Evolutionary conservation across 2,888 invertebrate species (phyloP), one percentile per base, ranked within the genome.

Genomic region (Lissonota sp.): DNA sequence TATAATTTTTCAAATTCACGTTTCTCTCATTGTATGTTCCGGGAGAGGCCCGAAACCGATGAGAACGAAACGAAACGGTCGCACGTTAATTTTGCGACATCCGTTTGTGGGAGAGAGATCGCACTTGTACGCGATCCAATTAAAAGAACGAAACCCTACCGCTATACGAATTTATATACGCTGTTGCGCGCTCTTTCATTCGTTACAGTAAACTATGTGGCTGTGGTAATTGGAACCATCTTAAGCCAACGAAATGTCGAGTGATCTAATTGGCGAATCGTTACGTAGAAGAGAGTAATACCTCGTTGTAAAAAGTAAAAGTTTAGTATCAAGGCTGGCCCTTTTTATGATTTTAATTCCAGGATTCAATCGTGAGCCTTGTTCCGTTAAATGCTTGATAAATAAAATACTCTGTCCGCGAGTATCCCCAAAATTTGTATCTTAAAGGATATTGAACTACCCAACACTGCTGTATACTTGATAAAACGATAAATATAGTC

Each of bases 21-120:
- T 57, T 72, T 80, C 70, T 82, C 63, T 76, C 51, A 60, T 84
- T 51, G 55, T 42, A 70, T 69, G 82, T 84, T 85, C 83, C 83
- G 80, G 76, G 82, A 77, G 70, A 75, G 71, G 46, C 40, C 57
- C 60, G 76, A 78, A 55, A 26, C 3, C 3, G 26, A 26, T 53
- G 62, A 53, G 42, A 72, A 39, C 71, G 85, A 83, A 84, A 84
- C 82, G 82, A 26, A 26, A 87, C 87, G 88, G 91, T 92, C 92
- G 85, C 92, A 92, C 92, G 92, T 86, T 85, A 92, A 92, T 92
- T 92, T 89, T 88, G 86, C 88, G 88, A 91, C 92, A 91, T 92
- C 91, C 92, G 91, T 86, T 53, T 88, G 89, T 37, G 89, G 26
- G 26, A 26, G 26, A 26, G 26, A 87, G 88, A 87, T 84, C 87